Base-by-base conservation (phyloP, 2,888 invertebrate species). In the Blastobasis lacticolella region DNA sequence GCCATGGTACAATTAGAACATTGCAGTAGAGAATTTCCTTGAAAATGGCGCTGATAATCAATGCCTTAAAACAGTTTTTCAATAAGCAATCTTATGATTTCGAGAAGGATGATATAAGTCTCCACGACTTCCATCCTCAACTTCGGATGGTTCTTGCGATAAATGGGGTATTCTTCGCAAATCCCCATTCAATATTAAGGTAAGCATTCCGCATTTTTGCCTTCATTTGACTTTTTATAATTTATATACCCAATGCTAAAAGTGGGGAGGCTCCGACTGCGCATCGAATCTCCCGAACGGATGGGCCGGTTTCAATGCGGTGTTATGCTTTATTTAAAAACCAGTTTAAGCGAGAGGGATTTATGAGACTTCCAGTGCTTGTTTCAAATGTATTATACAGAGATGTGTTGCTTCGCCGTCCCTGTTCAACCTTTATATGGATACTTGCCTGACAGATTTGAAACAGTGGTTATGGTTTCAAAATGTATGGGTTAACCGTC, bases 91-190 rank as follows among this genome's bases (percentile, higher is more conserved):
- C 54, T 9, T 76, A 68, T 51, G 69, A 81, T 52, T 75, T 71
- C 38, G 61, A 69, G 1, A 54, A 61, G 10, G 52, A 69, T 0
- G 64, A 75, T 49, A 61, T 78, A 4, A 60, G 66, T 48, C 54
- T 83, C 0, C 61, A 67, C 54, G 66, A 68, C 52, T 83, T 79
- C 57, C 82, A 82, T 54, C 80, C 81, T 0, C 82, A 82, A 50
- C 45, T 81, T 0, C 57, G 64, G 5, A 10, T 75, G 4, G 59
- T 70, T 9, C 59, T 81, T 0, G 66, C 68, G 0, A 10, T 65
- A 3, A 72, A 74, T 51, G 83, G 83, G 4, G 65, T 82, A 51
- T 81, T 81, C 50, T 75, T 71, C 51, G 69, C 66, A 45, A 74
- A 75, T 23, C 53, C 48, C 42, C 57, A 71, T 4, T 75, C 80